Conservation (phyloP, 2,797 vertebrate species). For the Enteromius treurensis region DNA sequence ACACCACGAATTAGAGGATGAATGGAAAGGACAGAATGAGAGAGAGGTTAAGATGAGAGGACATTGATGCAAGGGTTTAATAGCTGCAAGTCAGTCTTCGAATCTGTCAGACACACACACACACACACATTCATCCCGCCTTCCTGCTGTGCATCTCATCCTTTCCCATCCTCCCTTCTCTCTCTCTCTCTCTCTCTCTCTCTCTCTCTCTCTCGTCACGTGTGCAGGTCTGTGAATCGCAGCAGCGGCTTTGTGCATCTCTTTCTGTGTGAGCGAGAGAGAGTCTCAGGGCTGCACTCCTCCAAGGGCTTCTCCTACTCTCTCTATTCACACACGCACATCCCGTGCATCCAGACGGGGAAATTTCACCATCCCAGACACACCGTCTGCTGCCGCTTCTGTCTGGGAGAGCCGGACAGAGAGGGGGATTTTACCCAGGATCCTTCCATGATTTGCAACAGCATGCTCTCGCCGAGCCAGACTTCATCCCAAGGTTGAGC, state of each 20-base stretch:
- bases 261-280: conserved; percentile 62
- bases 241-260: conserved; percentile 62
- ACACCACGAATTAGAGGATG: neutral
- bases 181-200: conserved; percentile 29
- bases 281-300: conserved; percentile 48
- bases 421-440: conserved; percentile 17
- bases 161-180: conserved; percentile 32
- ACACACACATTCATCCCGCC: neutral
- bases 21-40: neutral
- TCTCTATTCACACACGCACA: conserved; percentile 22
- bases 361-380: conserved; percentile 56
- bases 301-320: conserved; percentile 51
- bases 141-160: conserved; percentile 22
- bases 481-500: conserved; percentile 50
- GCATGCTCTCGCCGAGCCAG: conserved; percentile 38
- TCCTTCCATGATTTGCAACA: conserved; percentile 19
- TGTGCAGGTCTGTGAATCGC: conserved; percentile 67
- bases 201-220: conserved; percentile 47
- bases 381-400: conserved; percentile 47
- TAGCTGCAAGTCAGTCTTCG: conserved; percentile 42
- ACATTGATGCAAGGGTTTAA: conserved; percentile 10
- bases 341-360: conserved; percentile 62
- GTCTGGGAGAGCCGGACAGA: conserved; percentile 35
- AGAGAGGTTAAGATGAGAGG: neutral
- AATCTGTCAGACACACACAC: conserved; percentile 16